These are phyloP conservation scores for Dinoponera quadriceps DNA, from an alignment of 1,140 invertebrate genomes.

Conservation along the genomic window DNA sequence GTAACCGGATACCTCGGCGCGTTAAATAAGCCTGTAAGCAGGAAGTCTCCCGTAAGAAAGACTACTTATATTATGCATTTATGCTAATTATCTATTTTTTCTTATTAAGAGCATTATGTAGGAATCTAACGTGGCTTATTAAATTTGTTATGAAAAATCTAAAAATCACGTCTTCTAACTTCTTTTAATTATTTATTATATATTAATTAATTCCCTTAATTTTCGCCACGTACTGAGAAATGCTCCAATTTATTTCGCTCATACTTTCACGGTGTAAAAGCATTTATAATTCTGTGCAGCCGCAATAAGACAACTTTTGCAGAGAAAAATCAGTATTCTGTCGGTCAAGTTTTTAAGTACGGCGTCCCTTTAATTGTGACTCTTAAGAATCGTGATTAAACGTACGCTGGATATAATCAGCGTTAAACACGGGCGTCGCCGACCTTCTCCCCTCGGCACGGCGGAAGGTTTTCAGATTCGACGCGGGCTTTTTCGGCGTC, in stretches of 20 bases:
- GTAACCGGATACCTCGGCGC: conserved; percentile 29
- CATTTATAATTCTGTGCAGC: too few species aligned
- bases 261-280: too few species aligned
- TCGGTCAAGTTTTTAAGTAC: too few species aligned
- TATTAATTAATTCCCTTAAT: too few species aligned
- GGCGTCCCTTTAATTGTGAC: background rate
- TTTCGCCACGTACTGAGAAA: too few species aligned
- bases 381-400: background rate
- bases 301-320: too few species aligned
- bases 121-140: background rate
- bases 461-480: conserved; percentile 16
- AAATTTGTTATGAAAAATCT: background rate
- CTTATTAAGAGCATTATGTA: background rate
- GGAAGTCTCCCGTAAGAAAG: background rate
- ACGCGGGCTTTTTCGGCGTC: conserved; percentile 37
- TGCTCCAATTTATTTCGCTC: too few species aligned
- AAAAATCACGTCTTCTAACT: background rate
- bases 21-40: conserved; percentile 24
- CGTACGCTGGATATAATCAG: background rate
- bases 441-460: background rate
- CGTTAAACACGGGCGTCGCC: conserved; percentile 10
- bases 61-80: background rate
- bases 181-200: too few species aligned
- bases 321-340: too few species aligned
- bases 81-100: background rate